phyloP scores from a whole-genome alignment of 2,797 vertebrate genomes.

The Salarias fasciatus region DNA sequence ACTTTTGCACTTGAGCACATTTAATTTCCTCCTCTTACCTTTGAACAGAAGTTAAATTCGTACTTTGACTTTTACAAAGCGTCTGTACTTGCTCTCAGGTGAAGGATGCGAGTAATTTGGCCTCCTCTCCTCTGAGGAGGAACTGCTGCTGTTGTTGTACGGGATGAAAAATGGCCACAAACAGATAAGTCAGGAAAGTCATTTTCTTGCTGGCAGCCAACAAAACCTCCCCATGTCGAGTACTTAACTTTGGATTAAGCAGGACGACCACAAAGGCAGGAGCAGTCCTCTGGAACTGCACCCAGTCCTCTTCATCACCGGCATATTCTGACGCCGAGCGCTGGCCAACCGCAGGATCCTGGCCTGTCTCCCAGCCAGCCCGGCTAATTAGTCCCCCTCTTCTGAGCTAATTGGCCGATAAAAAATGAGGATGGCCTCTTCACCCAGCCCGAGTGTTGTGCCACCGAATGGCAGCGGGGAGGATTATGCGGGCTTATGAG shows the following conservation, averaged over 20 bases:
- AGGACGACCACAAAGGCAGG: slow-evolving; percentile 22
- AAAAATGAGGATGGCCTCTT: slow-evolving; percentile 82
- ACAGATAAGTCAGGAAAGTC: no score
- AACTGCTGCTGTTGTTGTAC: no score
- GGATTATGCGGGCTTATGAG: slow-evolving; percentile 75
- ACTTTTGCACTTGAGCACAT: no score
- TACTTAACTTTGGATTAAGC: slow-evolving; percentile 16
- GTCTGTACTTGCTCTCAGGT: no score
- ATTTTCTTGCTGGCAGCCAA: slow-evolving; percentile 11
- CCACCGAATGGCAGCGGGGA: slow-evolving; percentile 70
- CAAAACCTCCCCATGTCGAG: slow-evolving; percentile 8
- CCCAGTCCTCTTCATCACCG: slow-evolving; percentile 60
- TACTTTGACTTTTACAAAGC: no score
- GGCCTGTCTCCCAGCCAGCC: slow-evolving; percentile 77
- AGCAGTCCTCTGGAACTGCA: slow-evolving; percentile 57
- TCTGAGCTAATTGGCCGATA: slow-evolving; percentile 80
- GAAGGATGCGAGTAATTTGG: background rate
- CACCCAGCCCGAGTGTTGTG: slow-evolving; percentile 74
- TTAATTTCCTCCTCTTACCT: no score
- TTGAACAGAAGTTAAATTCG: no score
- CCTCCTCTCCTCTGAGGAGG: slow-evolving; percentile 3
- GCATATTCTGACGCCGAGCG: slow-evolving; percentile 47
- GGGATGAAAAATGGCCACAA: no score
- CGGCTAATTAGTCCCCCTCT: slow-evolving; percentile 77
- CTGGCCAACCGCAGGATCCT: slow-evolving; percentile 71